Evolutionary conservation across 2,888 invertebrate species (phyloP), one percentile per base, ranked within the genome.

Genomic region (Pasiphila rectangulata): DNA sequence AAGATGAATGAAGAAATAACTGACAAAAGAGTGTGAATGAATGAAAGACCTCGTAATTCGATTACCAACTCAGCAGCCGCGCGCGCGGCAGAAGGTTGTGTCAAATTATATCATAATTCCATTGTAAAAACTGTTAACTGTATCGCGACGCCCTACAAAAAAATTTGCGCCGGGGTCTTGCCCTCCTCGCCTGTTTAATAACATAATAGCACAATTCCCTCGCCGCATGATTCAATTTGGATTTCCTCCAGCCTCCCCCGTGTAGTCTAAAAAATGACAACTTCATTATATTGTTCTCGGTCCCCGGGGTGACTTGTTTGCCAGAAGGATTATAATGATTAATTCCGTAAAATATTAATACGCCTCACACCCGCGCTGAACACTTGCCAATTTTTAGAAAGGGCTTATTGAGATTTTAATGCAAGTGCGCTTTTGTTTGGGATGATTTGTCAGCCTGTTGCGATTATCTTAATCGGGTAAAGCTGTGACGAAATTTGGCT

Each of bases 201-300:
- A 91, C 90, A 91, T 91, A 91, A 91, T 91, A 90, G 91, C 90
- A 90, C 91, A 91, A 91, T 91, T 91, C 89, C 89, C 91, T 87
- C 88, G 91, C 89, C 89, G 86, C 90, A 90, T 90, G 89, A 91
- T 91, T 91, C 91, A 91, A 91, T 91, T 91, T 91, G 88, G 91
- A 91, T 91, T 91, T 91, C 84, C 87, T 87, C 81, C 86, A 85
- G 83, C 85, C 82, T 86, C 86, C 87, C 85, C 69, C 69, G 79
- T 76, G 81, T 75, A 71, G 82, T 67, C 87, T 86, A 88, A 88
- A 88, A 88, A 88, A 88, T 88, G 87, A 88, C 88, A 88, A 88
- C 87, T 88, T 88, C 88, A 88, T 88, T 88, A 88, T 83, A 87
- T 83, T 83, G 85, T 84, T 80, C 83, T 72, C 76, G 69, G 76